Percentiles rank a stretch among this genome's conserved stretches.
Evolutionary conservation across 1,140 invertebrate genomes (phyloP).

Genomic region (Drosophila burlai): DNA sequence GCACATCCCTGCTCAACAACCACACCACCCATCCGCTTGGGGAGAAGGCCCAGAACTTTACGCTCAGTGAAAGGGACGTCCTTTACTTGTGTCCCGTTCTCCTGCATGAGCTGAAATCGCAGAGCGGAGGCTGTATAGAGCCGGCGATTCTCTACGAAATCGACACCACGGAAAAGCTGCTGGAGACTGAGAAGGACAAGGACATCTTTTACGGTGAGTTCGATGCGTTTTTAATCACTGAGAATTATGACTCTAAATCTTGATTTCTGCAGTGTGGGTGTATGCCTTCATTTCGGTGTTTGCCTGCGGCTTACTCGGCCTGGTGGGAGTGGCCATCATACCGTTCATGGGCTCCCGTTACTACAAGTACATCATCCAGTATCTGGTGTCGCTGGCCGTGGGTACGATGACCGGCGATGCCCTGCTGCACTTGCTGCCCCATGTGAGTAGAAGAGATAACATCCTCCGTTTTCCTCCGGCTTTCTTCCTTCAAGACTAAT

Average conservation of each 20-base stretch:
- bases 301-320: conserved; percentile 93
- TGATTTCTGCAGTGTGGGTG: conserved; percentile 89
- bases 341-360: conserved; percentile 95
- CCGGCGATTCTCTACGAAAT: conserved; percentile 52
- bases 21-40: neutral
- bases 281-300: conserved; percentile 93
- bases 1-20: conserved; percentile 35
- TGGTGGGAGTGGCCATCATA: conserved; percentile 93
- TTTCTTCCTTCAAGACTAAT: neutral
- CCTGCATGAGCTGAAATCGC: conserved; percentile 87
- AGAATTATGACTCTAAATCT: neutral
- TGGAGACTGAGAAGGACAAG: conserved; percentile 42
- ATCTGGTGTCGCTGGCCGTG: conserved; percentile 95
- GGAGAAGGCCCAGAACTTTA: conserved; percentile 43
- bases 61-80: conserved; percentile 78
- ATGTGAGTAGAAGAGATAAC: conserved; percentile 87
- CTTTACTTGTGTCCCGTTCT: conserved; percentile 88
- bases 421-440: conserved; percentile 95
- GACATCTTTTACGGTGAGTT: conserved; percentile 78
- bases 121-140: conserved; percentile 87
- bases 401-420: conserved; percentile 97
- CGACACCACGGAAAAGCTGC: conserved; percentile 38
- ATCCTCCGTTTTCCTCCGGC: neutral
- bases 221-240: no score
- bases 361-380: conserved; percentile 96